These are phyloP conservation scores for Monomorium pharaonis DNA, from an alignment of 1,140 invertebrate genomes.

Conservation along the genomic window DNA sequence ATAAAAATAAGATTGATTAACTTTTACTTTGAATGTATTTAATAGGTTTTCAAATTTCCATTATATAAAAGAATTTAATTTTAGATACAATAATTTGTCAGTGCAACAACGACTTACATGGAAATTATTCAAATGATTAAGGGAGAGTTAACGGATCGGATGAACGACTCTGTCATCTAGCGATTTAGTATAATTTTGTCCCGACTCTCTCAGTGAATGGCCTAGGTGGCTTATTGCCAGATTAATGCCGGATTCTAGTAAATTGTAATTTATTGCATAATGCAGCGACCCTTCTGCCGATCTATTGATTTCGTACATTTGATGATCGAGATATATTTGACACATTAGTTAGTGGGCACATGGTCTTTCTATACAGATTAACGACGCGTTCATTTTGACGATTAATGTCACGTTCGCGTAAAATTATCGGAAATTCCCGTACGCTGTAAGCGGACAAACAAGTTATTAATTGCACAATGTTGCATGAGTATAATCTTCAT, in stretches of 20 bases:
- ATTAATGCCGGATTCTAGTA: conserved; percentile 60
- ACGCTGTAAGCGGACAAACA: not conserved
- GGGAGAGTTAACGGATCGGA: conserved; percentile 50
- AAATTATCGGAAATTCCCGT: conserved; percentile 37
- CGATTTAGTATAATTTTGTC: conserved; percentile 42
- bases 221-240: conserved; percentile 63
- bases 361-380: conserved; percentile 30
- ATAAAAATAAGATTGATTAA: not conserved
- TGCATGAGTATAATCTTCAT: not conserved
- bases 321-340: conserved; percentile 51
- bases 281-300: conserved; percentile 32
- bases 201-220: conserved; percentile 52
- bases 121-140: conserved; percentile 52
- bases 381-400: conserved; percentile 40
- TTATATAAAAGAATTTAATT: not conserved
- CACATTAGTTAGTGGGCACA: not conserved
- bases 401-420: conserved; percentile 42
- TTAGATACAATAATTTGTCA: not conserved
- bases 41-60: not conserved
- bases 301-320: conserved; percentile 54
- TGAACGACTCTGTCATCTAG: not conserved
- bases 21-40: not conserved
- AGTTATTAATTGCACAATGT: conserved; percentile 44
- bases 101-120: not conserved
- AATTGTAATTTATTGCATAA: conserved; percentile 67